Percentiles rank a stretch among this genome's conserved stretches.
phyloP scores from a whole-genome alignment of 2,113 vertebrate species.

The Crotalus tigris region DNA sequence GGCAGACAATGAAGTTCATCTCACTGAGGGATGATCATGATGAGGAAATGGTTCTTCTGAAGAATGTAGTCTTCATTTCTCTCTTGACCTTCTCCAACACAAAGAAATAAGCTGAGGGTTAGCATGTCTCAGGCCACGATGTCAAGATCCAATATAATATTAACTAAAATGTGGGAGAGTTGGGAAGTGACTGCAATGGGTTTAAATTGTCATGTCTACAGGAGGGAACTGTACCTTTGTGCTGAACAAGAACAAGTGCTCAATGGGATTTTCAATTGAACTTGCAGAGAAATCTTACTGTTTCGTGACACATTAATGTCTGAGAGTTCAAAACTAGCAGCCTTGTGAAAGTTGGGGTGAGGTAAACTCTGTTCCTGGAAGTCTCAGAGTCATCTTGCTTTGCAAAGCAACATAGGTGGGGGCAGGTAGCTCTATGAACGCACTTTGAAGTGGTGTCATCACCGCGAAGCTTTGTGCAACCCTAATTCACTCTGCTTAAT shows the following conservation, averaged over 20 bases:
- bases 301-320: background rate
- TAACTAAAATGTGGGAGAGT: background rate
- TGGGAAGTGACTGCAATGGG: background rate
- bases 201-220: background rate
- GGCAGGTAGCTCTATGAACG: background rate
- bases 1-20: background rate
- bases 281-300: background rate
- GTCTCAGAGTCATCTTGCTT: background rate
- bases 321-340: background rate
- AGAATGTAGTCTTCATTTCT: background rate
- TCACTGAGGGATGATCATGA: background rate
- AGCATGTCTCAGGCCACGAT: background rate
- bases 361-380: background rate
- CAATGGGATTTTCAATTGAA: background rate
- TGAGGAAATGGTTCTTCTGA: background rate
- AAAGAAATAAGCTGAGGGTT: background rate
- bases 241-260: background rate
- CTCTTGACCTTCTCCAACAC: background rate
- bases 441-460: background rate
- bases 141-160: background rate
- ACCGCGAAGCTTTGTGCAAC: background rate
- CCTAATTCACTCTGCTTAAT: background rate
- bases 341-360: background rate
- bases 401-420: background rate
- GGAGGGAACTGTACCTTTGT: background rate